Percentiles rank a stretch among this genome's conserved stretches.
Conservation (phyloP, 2,113 vertebrate genomes). For the Eudorcas thomsonii region DNA sequence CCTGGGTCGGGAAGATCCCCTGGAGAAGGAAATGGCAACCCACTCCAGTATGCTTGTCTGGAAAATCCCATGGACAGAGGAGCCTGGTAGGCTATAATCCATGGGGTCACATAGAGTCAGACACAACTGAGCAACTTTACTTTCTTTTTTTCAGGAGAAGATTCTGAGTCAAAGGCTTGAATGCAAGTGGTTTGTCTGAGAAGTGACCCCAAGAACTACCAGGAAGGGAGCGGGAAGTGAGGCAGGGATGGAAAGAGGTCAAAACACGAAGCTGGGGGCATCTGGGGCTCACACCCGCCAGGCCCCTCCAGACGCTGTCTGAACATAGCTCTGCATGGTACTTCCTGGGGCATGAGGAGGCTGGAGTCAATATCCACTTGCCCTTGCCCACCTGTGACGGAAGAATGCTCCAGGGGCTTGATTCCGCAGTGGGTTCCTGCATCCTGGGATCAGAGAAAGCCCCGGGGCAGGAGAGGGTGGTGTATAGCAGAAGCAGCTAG, state of each 20-base stretch:
- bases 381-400: accelerated
- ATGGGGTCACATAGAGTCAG: neutral
- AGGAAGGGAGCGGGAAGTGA: accelerated
- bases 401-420: neutral
- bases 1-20: neutral
- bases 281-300: accelerated
- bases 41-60: neutral
- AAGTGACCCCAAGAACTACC: neutral
- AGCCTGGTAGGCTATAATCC: neutral
- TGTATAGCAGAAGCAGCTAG: accelerated
- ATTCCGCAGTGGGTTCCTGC: too few species aligned
- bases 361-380: neutral
- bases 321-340: too few species aligned
- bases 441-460: neutral
- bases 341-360: accelerated
- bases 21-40: neutral
- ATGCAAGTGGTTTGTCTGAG: neutral
- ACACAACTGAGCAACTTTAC: neutral
- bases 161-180: neutral
- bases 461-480: neutral
- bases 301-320: accelerated
- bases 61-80: neutral
- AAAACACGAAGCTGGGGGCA: neutral
- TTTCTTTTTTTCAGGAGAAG: neutral
- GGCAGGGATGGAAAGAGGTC: too few species aligned